Evolutionary conservation across 2,113 vertebrate species (phyloP), one percentile per base, ranked within the genome.

Genomic region (Spermophilus dauricus): DNA sequence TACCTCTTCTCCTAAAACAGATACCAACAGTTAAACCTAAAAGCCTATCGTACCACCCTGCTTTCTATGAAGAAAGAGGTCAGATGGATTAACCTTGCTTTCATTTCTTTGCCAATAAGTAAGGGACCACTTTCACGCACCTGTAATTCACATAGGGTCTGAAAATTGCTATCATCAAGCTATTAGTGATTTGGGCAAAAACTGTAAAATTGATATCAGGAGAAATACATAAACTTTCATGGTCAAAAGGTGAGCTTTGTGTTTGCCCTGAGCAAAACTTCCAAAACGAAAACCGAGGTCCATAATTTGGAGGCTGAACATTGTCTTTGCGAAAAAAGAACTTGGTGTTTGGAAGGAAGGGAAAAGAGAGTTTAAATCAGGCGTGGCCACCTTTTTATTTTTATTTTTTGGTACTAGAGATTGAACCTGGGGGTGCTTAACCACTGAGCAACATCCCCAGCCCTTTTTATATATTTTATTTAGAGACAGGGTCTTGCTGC

Each of bases 181-280:
- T 80, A 94, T 92, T 90, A 96, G 95, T 95, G 72, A 95, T 95
- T 95, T 90, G 91, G 70, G 65, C 73, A 89, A 96, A 96, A 97
- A 81, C 89, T 91, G 17, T 95, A 96, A 95, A 97, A 90, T 89
- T 96, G 88, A 13, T 96, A 92, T 86, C 81, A 93, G 70, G 76
- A 96, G 67, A 77, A 90, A 92, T 86, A 93, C 11, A 77, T 75
- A 91, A 89, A 75, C 8, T 85, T 96, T 91, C 70, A 86, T 1
- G 26, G 48, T 51, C 58, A 97, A 93, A 53, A 91, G 73, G 24
- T 81, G 51, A 93, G 67, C 51, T 95, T 91, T 39, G 42, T 90
- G 58, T 80, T 75, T 92, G 37, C 39, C 61, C 88, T 94, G 67
- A 91, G 70, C 30, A 72, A 96, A 87, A 91, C 20, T 75, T 95